A percentile compares a stretch with the other conserved stretches of the same genome.
These are phyloP conservation scores for Octonoba sinensis DNA, from an alignment of 2,888 invertebrate species.

Conservation along the genomic window DNA sequence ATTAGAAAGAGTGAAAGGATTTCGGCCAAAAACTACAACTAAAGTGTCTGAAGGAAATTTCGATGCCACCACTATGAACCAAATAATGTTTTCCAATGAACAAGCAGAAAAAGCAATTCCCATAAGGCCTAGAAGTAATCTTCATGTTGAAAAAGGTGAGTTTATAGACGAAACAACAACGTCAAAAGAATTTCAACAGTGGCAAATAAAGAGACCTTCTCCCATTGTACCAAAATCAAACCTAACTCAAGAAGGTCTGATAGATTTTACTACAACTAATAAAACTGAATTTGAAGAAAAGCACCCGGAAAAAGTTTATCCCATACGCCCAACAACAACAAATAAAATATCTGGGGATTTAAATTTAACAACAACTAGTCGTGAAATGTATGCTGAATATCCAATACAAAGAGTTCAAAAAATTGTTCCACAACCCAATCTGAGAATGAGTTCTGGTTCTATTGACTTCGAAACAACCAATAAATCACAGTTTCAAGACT, in stretches of 20 bases:
- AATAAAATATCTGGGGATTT: constrained; percentile 33
- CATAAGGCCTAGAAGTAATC: constrained; percentile 48
- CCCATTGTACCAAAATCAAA: constrained; percentile 52
- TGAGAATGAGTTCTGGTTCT: constrained; percentile 39
- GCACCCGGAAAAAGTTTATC: constrained; percentile 38
- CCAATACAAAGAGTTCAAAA: constrained; percentile 47
- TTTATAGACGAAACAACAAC: constrained; percentile 46
- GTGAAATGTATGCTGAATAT: constrained; percentile 20
- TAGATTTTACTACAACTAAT: constrained; percentile 55
- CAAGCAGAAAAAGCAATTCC: constrained; percentile 44
- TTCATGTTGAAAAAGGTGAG: constrained; percentile 39
- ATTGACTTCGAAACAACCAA: constrained; percentile 56
- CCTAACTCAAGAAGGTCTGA: constrained; percentile 62
- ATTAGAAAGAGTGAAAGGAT: constrained; percentile 29
- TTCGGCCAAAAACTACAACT: constrained; percentile 37
- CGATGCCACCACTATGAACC: constrained; percentile 57
- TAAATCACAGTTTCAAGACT: constrained; percentile 47
- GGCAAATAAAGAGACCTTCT: constrained; percentile 42
- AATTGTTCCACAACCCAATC: constrained; percentile 46
- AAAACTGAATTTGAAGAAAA: constrained; percentile 45
- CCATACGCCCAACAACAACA: constrained; percentile 41
- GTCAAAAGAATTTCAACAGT: constrained; percentile 40
- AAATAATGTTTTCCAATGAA: constrained; percentile 41
- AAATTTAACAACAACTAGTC: constrained; percentile 58
- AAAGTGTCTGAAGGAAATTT: constrained; percentile 55